Percentiles rank a stretch among this genome's conserved stretches.
Evolutionary conservation across 2,113 vertebrate genomes (phyloP).

Genomic region (Epinephelus cyanopodus): DNA sequence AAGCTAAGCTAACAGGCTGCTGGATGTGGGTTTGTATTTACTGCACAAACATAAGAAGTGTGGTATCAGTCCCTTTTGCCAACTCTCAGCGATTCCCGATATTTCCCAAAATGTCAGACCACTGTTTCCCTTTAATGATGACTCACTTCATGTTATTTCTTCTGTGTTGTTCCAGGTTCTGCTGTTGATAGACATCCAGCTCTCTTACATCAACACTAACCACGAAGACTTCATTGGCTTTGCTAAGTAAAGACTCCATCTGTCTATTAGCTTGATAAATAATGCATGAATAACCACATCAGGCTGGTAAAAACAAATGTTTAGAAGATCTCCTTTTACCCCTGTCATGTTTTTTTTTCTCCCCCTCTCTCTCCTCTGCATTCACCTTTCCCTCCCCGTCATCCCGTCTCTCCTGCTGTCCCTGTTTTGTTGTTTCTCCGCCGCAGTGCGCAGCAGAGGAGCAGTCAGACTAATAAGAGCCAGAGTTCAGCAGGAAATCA

Average conservation of each 20-base stretch:
- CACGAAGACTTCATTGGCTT: slow-evolving; percentile 97
- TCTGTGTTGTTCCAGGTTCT: slow-evolving; percentile 84
- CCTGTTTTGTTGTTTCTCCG: background rate
- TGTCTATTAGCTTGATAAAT: slow-evolving; percentile 45
- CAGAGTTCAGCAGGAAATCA: slow-evolving; percentile 93
- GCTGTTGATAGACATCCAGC: slow-evolving; percentile 92
- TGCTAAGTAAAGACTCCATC: slow-evolving; percentile 87
- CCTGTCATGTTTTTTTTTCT: slow-evolving; percentile 27
- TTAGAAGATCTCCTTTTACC: background rate
- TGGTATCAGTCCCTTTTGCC: background rate
- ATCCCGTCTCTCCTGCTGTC: slow-evolving; percentile 7
- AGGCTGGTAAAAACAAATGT: slow-evolving; percentile 19
- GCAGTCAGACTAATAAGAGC: slow-evolving; percentile 92
- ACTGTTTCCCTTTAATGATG: background rate
- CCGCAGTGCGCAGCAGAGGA: slow-evolving; percentile 92
- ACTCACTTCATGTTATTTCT: background rate
- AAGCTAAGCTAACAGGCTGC: background rate
- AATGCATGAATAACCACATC: slow-evolving; percentile 15
- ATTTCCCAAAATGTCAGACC: background rate
- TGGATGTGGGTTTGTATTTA: too few relatives aligned
- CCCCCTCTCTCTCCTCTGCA: background rate
- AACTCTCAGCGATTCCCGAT: background rate
- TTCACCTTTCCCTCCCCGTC: background rate
- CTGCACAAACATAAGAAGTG: background rate
- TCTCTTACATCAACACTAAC: slow-evolving; percentile 96